Evolutionary conservation across 2,113 vertebrate genomes (phyloP).

Genomic region (Hydropotes inermis): DNA sequence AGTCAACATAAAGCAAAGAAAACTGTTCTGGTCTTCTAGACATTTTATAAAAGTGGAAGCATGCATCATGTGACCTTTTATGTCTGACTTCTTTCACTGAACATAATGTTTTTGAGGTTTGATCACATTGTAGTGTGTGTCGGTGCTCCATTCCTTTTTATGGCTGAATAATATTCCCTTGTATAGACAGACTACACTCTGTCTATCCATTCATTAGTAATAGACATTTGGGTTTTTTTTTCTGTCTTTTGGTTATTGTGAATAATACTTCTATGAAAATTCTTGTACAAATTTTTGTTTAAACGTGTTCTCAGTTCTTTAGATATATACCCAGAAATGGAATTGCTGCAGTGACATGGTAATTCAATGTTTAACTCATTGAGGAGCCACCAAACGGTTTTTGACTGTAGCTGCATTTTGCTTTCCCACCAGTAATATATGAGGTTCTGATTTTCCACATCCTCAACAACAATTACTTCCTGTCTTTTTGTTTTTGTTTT

Average conservation of each 20-base stretch:
- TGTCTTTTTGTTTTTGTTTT: neutral
- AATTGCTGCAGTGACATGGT: neutral
- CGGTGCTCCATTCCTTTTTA: neutral
- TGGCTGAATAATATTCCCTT: neutral
- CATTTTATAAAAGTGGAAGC: neutral
- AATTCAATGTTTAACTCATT: neutral
- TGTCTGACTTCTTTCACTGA: neutral
- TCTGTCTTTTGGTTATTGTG: neutral
- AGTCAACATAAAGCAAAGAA: neutral
- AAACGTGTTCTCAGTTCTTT: neutral
- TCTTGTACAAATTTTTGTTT: neutral
- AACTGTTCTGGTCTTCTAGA: neutral
- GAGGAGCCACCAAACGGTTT: neutral
- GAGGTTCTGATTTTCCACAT: neutral
- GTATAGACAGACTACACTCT: neutral
- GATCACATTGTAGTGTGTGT: neutral
- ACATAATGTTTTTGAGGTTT: neutral
- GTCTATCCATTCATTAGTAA: neutral
- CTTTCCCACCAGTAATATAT: neutral
- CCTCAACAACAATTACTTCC: neutral
- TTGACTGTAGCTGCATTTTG: neutral
- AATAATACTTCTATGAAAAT: neutral
- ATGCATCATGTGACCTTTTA: neutral
- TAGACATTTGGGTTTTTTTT: neutral
- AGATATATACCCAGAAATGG: neutral